These are phyloP conservation scores for Perognathus longimembris DNA, from an alignment of 2,113 vertebrate genomes.

Conservation along the genomic window DNA sequence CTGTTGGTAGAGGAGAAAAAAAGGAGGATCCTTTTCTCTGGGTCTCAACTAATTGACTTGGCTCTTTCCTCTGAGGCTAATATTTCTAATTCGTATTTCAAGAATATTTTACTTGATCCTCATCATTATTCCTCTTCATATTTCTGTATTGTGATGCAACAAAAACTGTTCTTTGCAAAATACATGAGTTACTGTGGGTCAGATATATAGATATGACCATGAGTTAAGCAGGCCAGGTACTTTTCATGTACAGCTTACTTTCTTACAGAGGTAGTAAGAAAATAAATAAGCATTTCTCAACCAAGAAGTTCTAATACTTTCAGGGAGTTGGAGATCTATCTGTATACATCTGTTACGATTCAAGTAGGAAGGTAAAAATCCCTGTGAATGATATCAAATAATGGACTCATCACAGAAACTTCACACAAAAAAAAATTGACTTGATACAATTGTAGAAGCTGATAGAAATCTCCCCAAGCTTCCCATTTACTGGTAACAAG, in stretches of 20 bases:
- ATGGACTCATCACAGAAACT: not conserved
- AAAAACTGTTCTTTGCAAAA: not conserved
- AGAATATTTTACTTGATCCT: not conserved
- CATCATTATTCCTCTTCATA: not conserved
- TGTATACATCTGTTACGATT: not conserved
- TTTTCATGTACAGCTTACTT: not conserved
- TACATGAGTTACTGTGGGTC: not conserved
- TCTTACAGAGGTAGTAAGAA: not conserved
- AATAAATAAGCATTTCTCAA: not conserved
- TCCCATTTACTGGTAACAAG: not conserved
- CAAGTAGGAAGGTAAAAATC: not conserved
- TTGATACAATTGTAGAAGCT: not conserved
- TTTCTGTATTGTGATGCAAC: not conserved
- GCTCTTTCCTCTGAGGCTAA: slow-evolving; percentile 25
- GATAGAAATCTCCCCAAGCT: not conserved
- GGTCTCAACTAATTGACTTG: not conserved
- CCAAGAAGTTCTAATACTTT: not conserved
- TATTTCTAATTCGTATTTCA: not conserved
- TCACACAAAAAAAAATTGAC: not conserved
- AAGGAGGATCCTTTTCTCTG: not conserved
- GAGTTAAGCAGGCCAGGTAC: not conserved
- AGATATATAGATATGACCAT: not conserved
- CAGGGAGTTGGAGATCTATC: not conserved
- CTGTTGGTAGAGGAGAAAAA: not conserved
- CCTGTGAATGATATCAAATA: not conserved